phyloP scores from a whole-genome alignment of 2,113 vertebrate genomes.

The Archilochus colubris region DNA sequence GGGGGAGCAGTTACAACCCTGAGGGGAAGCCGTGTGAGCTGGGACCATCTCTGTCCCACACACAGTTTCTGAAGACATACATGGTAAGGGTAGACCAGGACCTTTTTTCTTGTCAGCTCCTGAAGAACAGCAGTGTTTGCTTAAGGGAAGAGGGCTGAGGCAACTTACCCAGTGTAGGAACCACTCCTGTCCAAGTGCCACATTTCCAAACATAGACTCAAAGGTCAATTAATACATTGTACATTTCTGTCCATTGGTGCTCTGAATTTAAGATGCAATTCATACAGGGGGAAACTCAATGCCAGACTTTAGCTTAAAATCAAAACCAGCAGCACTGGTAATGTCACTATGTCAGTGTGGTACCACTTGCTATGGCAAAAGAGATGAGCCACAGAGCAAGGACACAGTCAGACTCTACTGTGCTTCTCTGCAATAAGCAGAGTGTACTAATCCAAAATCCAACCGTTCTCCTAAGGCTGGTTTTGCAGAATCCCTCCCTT shows the following conservation, averaged over 20 bases:
- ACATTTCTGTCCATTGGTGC: background rate
- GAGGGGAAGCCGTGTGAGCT: background rate
- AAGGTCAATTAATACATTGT: background rate
- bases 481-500: background rate
- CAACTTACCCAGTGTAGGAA: background rate
- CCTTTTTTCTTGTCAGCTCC: background rate
- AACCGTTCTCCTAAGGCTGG: background rate
- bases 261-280: background rate
- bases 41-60: background rate
- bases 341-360: background rate
- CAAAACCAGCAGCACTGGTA: background rate
- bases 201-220: background rate
- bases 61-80: background rate
- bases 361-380: background rate
- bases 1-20: background rate
- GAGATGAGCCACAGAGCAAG: background rate
- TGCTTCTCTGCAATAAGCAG: slow-evolving; percentile 3
- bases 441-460: background rate
- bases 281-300: background rate
- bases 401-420: background rate
- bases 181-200: background rate
- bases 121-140: background rate
- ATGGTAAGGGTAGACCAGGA: background rate
- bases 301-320: background rate
- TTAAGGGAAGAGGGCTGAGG: background rate